phyloP scores from a whole-genome alignment of 1,140 invertebrate species.

The Holotrichia oblita region DNA sequence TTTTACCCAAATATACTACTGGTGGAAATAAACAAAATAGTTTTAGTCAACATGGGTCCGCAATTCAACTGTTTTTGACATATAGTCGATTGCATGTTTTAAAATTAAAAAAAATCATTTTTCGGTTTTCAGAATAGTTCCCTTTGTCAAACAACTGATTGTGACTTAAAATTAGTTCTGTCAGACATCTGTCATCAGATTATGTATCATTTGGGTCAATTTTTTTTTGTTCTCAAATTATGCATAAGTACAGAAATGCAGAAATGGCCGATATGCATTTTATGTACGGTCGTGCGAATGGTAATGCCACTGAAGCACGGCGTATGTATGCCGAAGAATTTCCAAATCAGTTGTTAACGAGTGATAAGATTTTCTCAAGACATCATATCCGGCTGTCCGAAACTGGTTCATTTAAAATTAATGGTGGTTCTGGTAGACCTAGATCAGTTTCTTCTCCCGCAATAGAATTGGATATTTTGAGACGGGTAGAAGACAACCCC shows the following conservation, averaged over 20 bases:
- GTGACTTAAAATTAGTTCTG: slow-evolving; percentile 27
- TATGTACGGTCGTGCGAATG: slow-evolving; percentile 40
- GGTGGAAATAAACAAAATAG: slow-evolving; percentile 8
- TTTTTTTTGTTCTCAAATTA: slow-evolving; percentile 32
- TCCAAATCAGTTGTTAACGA: slow-evolving; percentile 22
- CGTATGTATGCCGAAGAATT: slow-evolving; percentile 34
- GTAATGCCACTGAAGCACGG: slow-evolving; percentile 40
- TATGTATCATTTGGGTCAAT: background rate
- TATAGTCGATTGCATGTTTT: slow-evolving; percentile 26
- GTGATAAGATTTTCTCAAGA: slow-evolving; percentile 20
- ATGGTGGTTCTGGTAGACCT: background rate
- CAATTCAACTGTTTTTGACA: slow-evolving; percentile 25
- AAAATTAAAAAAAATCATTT: slow-evolving; percentile 23
- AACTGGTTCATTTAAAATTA: slow-evolving; percentile 37
- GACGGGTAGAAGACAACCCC: slow-evolving; percentile 10
- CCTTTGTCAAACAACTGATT: slow-evolving; percentile 32
- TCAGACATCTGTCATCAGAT: background rate
- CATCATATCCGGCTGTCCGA: slow-evolving; percentile 19
- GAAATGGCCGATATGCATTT: slow-evolving; percentile 44
- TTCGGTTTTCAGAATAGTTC: slow-evolving; percentile 9
- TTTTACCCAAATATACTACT: slow-evolving; percentile 22
- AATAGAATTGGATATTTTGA: slow-evolving; percentile 1
- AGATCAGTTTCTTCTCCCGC: slow-evolving; percentile 1
- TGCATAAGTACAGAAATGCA: slow-evolving; percentile 34
- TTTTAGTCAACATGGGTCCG: slow-evolving; percentile 28